Conservation (phyloP, 2,888 invertebrate species). For the Siphlonurus alternatus region DNA sequence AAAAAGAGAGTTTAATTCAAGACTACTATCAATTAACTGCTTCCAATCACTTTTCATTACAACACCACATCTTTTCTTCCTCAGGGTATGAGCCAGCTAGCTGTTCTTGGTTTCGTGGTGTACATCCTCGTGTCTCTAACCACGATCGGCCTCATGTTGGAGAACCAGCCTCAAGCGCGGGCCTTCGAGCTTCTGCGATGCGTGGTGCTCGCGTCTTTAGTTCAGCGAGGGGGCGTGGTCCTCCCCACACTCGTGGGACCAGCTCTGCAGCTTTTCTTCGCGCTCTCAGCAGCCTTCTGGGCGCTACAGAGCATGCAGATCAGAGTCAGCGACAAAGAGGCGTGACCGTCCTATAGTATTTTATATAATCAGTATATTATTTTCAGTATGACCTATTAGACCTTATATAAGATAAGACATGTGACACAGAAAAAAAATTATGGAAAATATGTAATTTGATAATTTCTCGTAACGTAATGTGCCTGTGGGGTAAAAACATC, state of each 20-base stretch:
- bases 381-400: too few species aligned
- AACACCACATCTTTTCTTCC: too few species aligned
- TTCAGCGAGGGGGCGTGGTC: conserved; percentile 20
- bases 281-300: conserved; percentile 44
- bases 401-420: too few species aligned
- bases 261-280: conserved; percentile 37
- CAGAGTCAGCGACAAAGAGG: neutral
- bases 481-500: too few species aligned
- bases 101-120: conserved; percentile 37
- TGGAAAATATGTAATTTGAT: too few species aligned
- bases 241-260: conserved; percentile 21
- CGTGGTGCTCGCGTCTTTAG: conserved; percentile 34
- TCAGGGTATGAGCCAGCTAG: conserved; percentile 42
- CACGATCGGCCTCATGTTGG: conserved; percentile 53
- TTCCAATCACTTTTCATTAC: too few species aligned
- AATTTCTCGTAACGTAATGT: too few species aligned
- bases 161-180: conserved; percentile 42
- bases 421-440: too few species aligned
- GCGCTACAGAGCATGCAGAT: conserved; percentile 32
- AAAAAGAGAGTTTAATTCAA: too few species aligned
- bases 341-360: too few species aligned
- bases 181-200: conserved; percentile 47
- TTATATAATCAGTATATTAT: too few species aligned
- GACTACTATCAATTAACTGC: too few species aligned
- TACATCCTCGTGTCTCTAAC: conserved; percentile 51